A percentile compares a stretch with the other conserved stretches of the same genome.
Evolutionary conservation across 2,797 vertebrate species (phyloP).

Genomic region (Bradypodion pumilum): DNA sequence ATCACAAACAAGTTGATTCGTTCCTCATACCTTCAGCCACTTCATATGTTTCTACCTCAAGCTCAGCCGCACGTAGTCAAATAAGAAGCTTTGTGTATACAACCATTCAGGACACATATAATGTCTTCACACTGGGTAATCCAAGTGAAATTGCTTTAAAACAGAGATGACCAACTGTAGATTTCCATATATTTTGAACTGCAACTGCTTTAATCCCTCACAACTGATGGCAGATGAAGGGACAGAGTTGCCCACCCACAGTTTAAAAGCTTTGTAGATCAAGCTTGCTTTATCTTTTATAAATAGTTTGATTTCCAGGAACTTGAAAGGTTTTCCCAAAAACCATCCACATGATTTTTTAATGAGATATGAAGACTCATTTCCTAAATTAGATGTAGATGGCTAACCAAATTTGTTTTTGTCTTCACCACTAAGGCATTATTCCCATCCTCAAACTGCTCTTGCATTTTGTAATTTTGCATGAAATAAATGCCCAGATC

Average conservation of each 20-base stretch:
- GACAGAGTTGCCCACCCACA: too few species aligned
- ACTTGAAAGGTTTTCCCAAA: not conserved
- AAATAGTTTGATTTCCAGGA: conserved; percentile 35
- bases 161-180: too few species aligned
- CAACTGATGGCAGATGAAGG: too few species aligned
- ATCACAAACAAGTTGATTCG: not conserved
- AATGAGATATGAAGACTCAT: not conserved
- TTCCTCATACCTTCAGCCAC: not conserved
- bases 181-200: too few species aligned
- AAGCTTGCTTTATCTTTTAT: not conserved
- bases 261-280: not conserved
- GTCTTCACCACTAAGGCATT: not conserved
- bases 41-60: not conserved
- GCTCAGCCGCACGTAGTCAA: not conserved
- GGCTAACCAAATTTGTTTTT: conserved; percentile 6
- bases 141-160: too few species aligned
- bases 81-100: not conserved
- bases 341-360: not conserved
- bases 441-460: fast-evolving
- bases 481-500: conserved; percentile 2
- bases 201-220: too few species aligned
- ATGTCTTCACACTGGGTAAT: too few species aligned
- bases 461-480: not conserved
- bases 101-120: not conserved
- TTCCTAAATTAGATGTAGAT: conserved; percentile 27